These are phyloP conservation scores for Agrochola lota DNA, from an alignment of 2,888 invertebrate species.

Conservation along the genomic window DNA sequence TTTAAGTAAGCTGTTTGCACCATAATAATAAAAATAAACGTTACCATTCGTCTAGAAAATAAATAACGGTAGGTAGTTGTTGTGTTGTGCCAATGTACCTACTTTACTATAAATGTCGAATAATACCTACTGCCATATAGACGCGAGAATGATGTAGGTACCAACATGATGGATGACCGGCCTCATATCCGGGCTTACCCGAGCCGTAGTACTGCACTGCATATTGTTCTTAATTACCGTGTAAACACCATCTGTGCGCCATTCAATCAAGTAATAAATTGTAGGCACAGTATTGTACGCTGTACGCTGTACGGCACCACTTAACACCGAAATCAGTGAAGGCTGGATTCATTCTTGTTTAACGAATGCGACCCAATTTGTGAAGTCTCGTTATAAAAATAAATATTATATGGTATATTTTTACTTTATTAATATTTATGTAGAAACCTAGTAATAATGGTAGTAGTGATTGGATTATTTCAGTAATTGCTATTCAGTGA, in stretches of 20 bases:
- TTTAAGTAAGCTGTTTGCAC: too few species aligned
- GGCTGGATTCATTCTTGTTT: slow-evolving; percentile 63
- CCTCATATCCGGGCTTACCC: slow-evolving; percentile 56
- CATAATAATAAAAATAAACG: neutral
- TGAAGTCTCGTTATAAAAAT: slow-evolving; percentile 68
- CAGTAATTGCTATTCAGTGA: neutral
- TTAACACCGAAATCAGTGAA: slow-evolving; percentile 66
- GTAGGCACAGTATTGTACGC: slow-evolving; percentile 41
- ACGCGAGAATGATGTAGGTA: slow-evolving; percentile 11
- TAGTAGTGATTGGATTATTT: slow-evolving; percentile 4
- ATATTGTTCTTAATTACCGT: slow-evolving; percentile 61
- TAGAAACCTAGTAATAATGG: neutral
- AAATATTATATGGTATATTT: slow-evolving; percentile 63
- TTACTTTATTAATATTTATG: slow-evolving; percentile 7
- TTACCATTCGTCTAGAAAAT: neutral
- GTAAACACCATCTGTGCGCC: slow-evolving; percentile 63
- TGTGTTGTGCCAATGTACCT: neutral
- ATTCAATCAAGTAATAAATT: slow-evolving; percentile 62
- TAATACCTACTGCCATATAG: slow-evolving; percentile 16
- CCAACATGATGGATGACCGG: slow-evolving; percentile 50
- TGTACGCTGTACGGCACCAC: slow-evolving; percentile 53
- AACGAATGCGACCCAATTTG: slow-evolving; percentile 70
- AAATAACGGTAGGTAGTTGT: slow-evolving; percentile 12
- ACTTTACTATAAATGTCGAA: neutral
- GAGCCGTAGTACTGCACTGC: slow-evolving; percentile 35